These are phyloP conservation scores for Abscondita cerata DNA, from an alignment of 2,888 invertebrate species.

Conservation along the genomic window DNA sequence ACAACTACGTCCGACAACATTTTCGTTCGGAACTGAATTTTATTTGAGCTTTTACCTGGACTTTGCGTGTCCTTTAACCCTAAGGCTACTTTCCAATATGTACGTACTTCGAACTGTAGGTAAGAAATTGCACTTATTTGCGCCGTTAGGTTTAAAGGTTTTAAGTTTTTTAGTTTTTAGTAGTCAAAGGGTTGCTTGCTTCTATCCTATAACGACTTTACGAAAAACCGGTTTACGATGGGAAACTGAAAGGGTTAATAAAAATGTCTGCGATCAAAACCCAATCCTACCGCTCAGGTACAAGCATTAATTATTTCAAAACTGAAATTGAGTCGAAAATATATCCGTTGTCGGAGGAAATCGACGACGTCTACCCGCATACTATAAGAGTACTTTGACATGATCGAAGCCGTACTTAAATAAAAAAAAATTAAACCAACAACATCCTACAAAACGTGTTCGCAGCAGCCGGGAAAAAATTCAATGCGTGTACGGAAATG, in stretches of 20 bases:
- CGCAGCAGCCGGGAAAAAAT: constrained; percentile 9
- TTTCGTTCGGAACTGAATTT: no score
- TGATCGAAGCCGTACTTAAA: constrained; percentile 15
- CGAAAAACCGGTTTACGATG: constrained; percentile 43
- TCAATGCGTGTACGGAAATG: constrained; percentile 13
- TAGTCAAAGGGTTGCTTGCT: constrained; percentile 25
- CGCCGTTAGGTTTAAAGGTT: constrained; percentile 12
- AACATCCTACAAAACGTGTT: constrained; percentile 21
- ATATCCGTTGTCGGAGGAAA: background rate
- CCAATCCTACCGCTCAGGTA: constrained; percentile 18
- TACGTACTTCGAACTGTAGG: constrained; percentile 1
- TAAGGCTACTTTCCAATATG: constrained; percentile 12
- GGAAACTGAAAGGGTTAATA: constrained; percentile 39
- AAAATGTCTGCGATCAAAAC: constrained; percentile 19
- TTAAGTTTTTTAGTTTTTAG: constrained; percentile 2
- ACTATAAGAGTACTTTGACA: constrained; percentile 23
- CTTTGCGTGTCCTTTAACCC: constrained; percentile 9
- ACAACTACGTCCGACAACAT: no score
- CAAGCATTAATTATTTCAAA: background rate
- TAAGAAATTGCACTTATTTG: constrained; percentile 7
- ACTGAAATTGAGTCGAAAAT: background rate
- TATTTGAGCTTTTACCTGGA: constrained; percentile 2
- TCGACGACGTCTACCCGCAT: constrained; percentile 14
- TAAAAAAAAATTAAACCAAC: constrained; percentile 15
- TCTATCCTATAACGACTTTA: constrained; percentile 41